phyloP scores from a whole-genome alignment of 2,797 vertebrate species.

The Mionectes olivaceus region DNA sequence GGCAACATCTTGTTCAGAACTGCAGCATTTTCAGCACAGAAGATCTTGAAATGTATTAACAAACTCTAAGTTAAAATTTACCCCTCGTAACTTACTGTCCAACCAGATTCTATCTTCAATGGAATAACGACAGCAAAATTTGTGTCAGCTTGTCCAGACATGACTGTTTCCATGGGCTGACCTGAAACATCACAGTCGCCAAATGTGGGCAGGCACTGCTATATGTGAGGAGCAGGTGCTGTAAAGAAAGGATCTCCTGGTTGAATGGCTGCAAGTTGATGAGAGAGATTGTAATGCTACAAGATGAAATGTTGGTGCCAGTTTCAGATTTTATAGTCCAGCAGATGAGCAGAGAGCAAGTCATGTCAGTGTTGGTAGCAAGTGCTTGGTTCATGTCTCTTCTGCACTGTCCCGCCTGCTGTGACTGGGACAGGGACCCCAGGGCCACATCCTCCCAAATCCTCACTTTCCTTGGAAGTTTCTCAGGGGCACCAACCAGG shows the following conservation, averaged over 20 bases:
- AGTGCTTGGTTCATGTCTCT: background rate
- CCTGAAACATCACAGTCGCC: background rate
- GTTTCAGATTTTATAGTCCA: fast-evolving
- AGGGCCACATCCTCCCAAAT: background rate
- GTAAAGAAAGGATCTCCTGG: background rate
- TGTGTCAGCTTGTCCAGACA: fast-evolving
- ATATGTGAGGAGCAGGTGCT: fast-evolving
- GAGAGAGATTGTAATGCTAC: background rate
- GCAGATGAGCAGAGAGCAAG: background rate
- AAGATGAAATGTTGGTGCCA: background rate
- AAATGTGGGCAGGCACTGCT: background rate
- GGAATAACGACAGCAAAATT: background rate
- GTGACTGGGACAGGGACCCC: background rate
- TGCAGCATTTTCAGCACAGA: background rate
- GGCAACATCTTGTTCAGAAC: background rate
- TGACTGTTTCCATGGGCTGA: background rate
- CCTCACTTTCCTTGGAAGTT: background rate
- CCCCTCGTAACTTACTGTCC: background rate
- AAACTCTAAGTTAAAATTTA: background rate
- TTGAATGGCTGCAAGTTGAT: background rate
- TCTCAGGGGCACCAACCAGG: background rate
- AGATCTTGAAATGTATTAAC: background rate
- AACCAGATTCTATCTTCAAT: background rate
- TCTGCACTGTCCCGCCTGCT: background rate
- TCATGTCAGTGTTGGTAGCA: background rate